These are phyloP conservation scores for Epistrophella euchroma DNA, from an alignment of 2,888 invertebrate species.

Conservation along the genomic window DNA sequence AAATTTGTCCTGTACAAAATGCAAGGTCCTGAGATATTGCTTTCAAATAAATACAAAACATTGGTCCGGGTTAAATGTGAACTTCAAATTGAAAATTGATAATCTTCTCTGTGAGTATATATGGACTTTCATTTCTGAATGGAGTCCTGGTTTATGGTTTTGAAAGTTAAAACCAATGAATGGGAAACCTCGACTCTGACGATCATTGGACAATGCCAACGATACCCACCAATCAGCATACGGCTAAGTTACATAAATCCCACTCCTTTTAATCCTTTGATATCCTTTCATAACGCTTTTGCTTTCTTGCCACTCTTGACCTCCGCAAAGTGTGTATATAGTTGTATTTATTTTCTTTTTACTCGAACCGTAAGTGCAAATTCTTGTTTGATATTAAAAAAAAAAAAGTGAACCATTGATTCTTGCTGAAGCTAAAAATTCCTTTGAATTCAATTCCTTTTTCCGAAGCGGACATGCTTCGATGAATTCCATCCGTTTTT, in stretches of 20 bases:
- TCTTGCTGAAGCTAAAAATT: conserved; percentile 55
- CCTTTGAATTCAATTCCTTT: conserved; percentile 63
- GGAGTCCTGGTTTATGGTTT: neutral
- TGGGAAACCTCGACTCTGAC: neutral
- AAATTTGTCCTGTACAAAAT: too few species aligned
- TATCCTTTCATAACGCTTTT: conserved; percentile 21
- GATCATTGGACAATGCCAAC: neutral
- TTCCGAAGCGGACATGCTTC: conserved; percentile 45
- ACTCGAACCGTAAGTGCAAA: conserved; percentile 27
- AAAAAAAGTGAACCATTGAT: conserved; percentile 30
- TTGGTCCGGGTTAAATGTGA: too few species aligned
- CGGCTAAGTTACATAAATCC: too few species aligned
- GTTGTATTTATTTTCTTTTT: conserved; percentile 15
- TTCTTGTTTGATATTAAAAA: conserved; percentile 19
- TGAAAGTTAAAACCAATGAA: neutral
- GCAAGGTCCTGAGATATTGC: too few species aligned
- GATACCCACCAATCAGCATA: neutral
- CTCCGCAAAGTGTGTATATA: conserved; percentile 34
- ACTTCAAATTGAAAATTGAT: neutral
- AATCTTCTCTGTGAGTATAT: neutral
- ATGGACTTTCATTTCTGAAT: too few species aligned
- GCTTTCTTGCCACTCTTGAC: conserved; percentile 52
- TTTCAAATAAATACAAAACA: too few species aligned
- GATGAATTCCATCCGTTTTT: conserved; percentile 43
- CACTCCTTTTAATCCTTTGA: conserved; percentile 32